phyloP scores from a whole-genome alignment of 2,888 invertebrate genomes.

The Sinodicranocentrus sp. region DNA sequence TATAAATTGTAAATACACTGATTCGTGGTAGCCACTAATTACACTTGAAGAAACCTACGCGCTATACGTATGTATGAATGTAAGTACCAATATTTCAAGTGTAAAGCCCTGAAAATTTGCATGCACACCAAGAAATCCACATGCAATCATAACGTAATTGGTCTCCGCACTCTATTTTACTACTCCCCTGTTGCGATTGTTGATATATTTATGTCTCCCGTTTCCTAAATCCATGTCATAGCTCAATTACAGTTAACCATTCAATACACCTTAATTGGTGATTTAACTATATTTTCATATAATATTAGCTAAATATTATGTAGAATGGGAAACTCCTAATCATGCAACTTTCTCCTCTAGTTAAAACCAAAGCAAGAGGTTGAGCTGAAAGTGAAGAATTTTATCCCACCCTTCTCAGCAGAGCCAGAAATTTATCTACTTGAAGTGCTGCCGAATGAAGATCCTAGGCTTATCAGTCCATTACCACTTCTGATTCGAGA shows the following conservation, averaged over 20 bases:
- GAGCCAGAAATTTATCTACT: constrained; percentile 78
- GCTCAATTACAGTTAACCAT: too few relatives aligned
- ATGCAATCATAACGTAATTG: constrained; percentile 18
- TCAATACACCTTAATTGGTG: too few relatives aligned
- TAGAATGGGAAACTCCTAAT: too few relatives aligned
- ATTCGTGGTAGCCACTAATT: not conserved
- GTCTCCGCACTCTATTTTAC: too few relatives aligned
- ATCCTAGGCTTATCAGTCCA: constrained; percentile 76
- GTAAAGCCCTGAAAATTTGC: constrained; percentile 54
- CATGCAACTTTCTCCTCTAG: constrained; percentile 77
- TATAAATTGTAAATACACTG: too few relatives aligned
- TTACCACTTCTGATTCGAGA: constrained; percentile 75
- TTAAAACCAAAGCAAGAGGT: constrained; percentile 80
- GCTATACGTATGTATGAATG: not conserved
- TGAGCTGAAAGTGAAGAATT: constrained; percentile 80
- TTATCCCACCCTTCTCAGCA: constrained; percentile 79
- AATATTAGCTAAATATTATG: too few relatives aligned
- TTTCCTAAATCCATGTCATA: too few relatives aligned
- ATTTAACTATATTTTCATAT: too few relatives aligned
- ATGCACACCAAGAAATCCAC: constrained; percentile 32
- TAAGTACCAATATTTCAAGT: constrained; percentile 19
- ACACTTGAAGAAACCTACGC: not conserved
- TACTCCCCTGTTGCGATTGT: too few relatives aligned
- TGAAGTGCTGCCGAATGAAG: constrained; percentile 77
- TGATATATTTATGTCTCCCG: too few relatives aligned